Evolutionary conservation across 2,113 vertebrate species (phyloP).

Genomic region (Leuciscus idus): DNA sequence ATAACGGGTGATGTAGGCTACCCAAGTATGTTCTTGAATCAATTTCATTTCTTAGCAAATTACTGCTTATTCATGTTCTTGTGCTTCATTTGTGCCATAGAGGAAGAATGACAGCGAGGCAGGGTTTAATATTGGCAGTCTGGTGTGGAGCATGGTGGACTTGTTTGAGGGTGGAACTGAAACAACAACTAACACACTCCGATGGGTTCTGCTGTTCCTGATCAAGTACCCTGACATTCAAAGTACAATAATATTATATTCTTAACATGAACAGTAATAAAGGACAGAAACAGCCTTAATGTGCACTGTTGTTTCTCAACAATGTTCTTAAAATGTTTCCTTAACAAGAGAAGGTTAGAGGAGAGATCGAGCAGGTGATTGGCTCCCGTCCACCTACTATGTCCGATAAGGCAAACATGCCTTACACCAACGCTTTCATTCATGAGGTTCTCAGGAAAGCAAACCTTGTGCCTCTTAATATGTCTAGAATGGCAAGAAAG

Average conservation of each 20-base stretch:
- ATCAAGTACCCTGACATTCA: constrained; percentile 85
- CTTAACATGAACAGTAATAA: background rate
- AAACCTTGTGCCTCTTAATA: constrained; percentile 69
- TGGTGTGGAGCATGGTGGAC: constrained; percentile 82
- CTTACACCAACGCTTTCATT: constrained; percentile 76
- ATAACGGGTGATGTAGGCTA: background rate
- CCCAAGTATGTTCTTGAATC: background rate
- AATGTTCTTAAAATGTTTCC: background rate
- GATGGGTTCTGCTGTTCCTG: constrained; percentile 87
- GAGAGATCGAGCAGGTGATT: constrained; percentile 62
- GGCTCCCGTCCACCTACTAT: constrained; percentile 59
- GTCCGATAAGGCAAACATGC: constrained; percentile 69
- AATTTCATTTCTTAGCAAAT: background rate
- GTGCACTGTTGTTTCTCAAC: background rate
- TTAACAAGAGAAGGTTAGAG: constrained; percentile 58
- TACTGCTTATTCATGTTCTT: background rate
- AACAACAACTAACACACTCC: constrained; percentile 81
- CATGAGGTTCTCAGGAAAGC: constrained; percentile 75
- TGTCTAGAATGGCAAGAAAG: constrained; percentile 58
- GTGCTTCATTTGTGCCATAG: constrained; percentile 39
- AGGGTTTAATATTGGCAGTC: constrained; percentile 76
- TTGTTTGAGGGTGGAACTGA: constrained; percentile 91
- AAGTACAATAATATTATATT: constrained; percentile 67
- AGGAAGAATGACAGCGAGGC: constrained; percentile 55
- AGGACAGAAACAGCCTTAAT: background rate